These are phyloP conservation scores for Drosophila ficusphila DNA, from an alignment of 1,140 invertebrate genomes.

Conservation along the genomic window DNA sequence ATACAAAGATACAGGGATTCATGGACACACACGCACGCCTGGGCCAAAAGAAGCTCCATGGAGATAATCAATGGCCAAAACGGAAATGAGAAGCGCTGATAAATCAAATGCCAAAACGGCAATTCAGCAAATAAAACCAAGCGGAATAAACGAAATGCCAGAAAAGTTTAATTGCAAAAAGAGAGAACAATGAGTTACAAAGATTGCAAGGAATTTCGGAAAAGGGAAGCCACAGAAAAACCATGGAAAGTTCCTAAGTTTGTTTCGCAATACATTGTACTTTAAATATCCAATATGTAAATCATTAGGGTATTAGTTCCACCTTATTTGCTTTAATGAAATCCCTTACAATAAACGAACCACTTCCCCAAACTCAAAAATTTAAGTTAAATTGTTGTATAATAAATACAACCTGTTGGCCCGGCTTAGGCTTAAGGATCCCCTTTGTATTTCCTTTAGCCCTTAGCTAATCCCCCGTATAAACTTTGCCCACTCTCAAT, in stretches of 20 bases:
- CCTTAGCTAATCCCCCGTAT: conserved; percentile 15
- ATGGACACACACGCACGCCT: conserved; percentile 50
- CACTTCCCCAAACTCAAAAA: not conserved
- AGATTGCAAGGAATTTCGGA: not conserved
- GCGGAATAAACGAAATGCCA: conserved; percentile 14
- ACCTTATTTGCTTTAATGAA: too few relatives aligned
- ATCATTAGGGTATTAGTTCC: too few relatives aligned
- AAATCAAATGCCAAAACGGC: conserved; percentile 66
- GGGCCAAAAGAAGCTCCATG: conserved; percentile 34
- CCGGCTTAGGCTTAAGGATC: not conserved
- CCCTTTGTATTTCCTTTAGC: not conserved
- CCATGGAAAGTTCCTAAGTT: not conserved
- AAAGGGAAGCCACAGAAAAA: not conserved
- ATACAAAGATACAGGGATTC: conserved; percentile 21
- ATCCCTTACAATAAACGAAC: not conserved
- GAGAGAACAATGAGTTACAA: conserved; percentile 1
- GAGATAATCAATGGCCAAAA: conserved; percentile 67
- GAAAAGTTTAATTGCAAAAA: conserved; percentile 44
- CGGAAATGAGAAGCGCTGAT: conserved; percentile 70
- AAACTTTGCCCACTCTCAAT: conserved; percentile 42
- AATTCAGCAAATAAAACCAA: conserved; percentile 33
- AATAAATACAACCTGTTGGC: conserved; percentile 10
- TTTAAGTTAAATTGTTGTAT: not conserved
- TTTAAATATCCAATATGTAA: not conserved
- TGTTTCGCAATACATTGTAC: not conserved